These are phyloP conservation scores for Microtus montanus DNA, from an alignment of 2,113 vertebrate genomes.

Conservation along the genomic window DNA sequence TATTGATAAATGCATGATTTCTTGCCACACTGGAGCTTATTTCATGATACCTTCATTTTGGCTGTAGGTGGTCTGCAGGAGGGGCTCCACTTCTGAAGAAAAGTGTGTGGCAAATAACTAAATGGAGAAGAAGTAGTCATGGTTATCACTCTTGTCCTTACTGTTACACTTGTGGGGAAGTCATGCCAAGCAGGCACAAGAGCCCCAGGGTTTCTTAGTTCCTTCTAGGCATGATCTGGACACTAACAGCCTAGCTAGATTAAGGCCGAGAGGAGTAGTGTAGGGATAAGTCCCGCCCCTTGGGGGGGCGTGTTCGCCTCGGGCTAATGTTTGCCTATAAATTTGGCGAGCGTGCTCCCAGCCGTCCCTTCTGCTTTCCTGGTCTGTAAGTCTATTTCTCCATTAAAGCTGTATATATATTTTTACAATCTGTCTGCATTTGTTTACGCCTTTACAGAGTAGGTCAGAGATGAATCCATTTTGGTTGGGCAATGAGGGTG, in stretches of 20 bases:
- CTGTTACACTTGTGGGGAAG: background rate
- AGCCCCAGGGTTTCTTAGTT: background rate
- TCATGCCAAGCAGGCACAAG: background rate
- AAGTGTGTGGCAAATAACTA: background rate
- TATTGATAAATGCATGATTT: background rate
- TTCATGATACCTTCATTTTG: too few relatives aligned
- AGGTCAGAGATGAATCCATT: background rate
- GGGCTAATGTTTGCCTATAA: too few relatives aligned
- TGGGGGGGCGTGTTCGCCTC: too few relatives aligned
- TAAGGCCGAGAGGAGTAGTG: background rate
- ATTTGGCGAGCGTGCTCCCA: too few relatives aligned
- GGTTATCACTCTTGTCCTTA: background rate
- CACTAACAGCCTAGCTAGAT: background rate
- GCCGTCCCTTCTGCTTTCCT: too few relatives aligned
- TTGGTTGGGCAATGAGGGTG: background rate
- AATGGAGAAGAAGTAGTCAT: background rate
- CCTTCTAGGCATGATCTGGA: background rate
- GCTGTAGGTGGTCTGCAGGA: background rate
- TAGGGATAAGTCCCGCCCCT: too few relatives aligned
- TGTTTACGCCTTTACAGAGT: too few relatives aligned
- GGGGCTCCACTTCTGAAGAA: background rate
- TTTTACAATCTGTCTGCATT: too few relatives aligned
- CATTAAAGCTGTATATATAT: too few relatives aligned
- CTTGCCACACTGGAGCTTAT: background rate
- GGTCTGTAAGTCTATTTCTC: too few relatives aligned